Evolutionary conservation across 1,140 invertebrate genomes (phyloP), one percentile per base, ranked within the genome.

Genomic region (Drosophila ananassae): DNA sequence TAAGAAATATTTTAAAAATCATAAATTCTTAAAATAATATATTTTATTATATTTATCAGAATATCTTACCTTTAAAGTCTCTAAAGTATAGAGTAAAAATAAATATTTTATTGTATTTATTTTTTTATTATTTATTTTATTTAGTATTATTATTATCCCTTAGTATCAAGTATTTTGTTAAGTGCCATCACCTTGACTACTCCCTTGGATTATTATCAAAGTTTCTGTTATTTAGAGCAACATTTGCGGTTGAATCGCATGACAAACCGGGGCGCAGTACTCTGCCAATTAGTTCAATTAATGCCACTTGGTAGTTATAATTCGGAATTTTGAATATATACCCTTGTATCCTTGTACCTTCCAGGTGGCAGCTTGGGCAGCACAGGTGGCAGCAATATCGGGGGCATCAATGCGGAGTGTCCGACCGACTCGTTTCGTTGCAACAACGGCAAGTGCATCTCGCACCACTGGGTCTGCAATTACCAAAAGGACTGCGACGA

Each of bases 401-500:
- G 67, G 21, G 51, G 66, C 47, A 55, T 68, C 66, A 90, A 72
- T 61, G 67, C 80, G 75, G 82, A 90, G 89, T 96, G 95, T 92
- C 94, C 94, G 25, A 93, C 93, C 56, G 95, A 96, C 84, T 95
- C 95, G 94, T 97, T 97, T 93, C 94, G 93, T 76, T 97, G 96
- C 92, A 94, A 94, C 48, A 96, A 97, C 91, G 97, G 97, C 73
- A 96, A 95, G 91, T 98, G 97, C 93, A 98, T 98, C 89, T 95
- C 96, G 2, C 93, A 94, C 63, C 92, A 95, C 47, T 96, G 94
- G 94, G 96, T 97, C 59, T 98, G 97, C 93, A 97, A 98, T 93
- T 97, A 97, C 90, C 96, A 97, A 80, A 95, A 95, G 89, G 97
- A 98, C 93, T 98, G 97, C 92, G 95, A 96, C 58, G 96, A 95